phyloP scores from a whole-genome alignment of 1,140 invertebrate species.

The Cyrtorhinus lividipennis region DNA sequence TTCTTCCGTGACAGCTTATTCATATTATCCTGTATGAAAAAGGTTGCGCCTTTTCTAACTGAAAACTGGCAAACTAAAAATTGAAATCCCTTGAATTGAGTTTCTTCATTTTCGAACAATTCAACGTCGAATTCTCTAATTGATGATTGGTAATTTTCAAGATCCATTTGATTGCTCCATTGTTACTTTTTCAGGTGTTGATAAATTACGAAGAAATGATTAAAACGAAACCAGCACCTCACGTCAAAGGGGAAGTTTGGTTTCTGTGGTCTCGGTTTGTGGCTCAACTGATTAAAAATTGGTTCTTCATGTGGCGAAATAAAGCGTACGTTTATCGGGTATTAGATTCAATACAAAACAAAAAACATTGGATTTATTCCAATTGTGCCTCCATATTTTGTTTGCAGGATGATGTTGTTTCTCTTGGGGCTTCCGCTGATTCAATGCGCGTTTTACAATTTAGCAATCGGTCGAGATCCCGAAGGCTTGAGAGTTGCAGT shows the following conservation, averaged over 20 bases:
- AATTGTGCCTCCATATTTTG: too few relatives aligned
- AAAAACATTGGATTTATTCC: not conserved
- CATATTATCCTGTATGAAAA: too few relatives aligned
- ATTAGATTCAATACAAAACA: not conserved
- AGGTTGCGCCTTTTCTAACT: too few relatives aligned
- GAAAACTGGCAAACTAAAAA: too few relatives aligned
- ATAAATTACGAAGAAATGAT: slow-evolving; percentile 16
- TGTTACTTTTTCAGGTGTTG: slow-evolving; percentile 18
- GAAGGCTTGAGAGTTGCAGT: slow-evolving; percentile 64
- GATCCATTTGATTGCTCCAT: too few relatives aligned
- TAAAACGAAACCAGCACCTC: slow-evolving; percentile 15
- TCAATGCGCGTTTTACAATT: slow-evolving; percentile 84
- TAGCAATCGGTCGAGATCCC: slow-evolving; percentile 84
- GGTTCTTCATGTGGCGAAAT: slow-evolving; percentile 36
- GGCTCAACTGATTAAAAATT: slow-evolving; percentile 26
- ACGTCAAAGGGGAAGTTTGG: slow-evolving; percentile 19
- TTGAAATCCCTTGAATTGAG: too few relatives aligned
- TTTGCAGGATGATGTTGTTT: slow-evolving; percentile 75
- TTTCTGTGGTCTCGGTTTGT: slow-evolving; percentile 24
- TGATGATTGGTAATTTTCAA: too few relatives aligned
- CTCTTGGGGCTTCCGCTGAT: slow-evolving; percentile 78
- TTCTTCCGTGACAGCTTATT: too few relatives aligned
- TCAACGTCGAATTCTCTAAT: too few relatives aligned
- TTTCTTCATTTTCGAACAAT: too few relatives aligned
- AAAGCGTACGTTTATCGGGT: slow-evolving; percentile 38